These are phyloP conservation scores for Scrobipalpa atriplicella DNA, from an alignment of 2,888 invertebrate species.

Conservation along the genomic window DNA sequence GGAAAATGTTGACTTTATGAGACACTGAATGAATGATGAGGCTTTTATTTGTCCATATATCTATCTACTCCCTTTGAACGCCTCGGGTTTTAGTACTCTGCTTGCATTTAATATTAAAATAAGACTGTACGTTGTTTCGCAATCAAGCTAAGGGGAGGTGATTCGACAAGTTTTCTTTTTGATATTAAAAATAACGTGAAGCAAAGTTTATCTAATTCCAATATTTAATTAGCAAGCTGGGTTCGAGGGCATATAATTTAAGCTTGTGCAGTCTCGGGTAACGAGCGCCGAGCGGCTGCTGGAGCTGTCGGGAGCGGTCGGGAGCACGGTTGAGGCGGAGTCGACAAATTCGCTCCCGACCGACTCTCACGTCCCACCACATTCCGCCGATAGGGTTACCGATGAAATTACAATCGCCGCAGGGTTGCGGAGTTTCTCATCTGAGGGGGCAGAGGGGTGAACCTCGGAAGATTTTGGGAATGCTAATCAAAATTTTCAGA, in stretches of 20 bases:
- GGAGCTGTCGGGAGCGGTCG: neutral
- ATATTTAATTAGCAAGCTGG: constrained; percentile 8
- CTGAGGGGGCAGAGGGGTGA: neutral
- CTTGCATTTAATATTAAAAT: constrained; percentile 34
- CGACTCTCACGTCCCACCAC: neutral
- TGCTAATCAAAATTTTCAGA: constrained; percentile 10
- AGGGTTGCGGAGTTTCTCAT: neutral
- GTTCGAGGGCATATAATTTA: constrained; percentile 4
- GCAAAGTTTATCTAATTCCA: neutral
- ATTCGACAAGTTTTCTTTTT: neutral
- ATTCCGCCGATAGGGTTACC: constrained; percentile 14
- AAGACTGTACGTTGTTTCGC: constrained; percentile 15
- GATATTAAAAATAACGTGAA: neutral
- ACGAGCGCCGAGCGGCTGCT: neutral
- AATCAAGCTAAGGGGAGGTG: neutral
- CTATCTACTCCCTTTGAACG: constrained; percentile 9
- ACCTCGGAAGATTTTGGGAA: neutral
- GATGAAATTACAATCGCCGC: constrained; percentile 5
- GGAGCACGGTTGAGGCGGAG: constrained; percentile 19
- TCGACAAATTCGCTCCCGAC: neutral
- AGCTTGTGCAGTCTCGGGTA: constrained; percentile 7
- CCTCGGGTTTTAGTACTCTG: constrained; percentile 19
- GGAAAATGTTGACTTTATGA: constrained; percentile 55
- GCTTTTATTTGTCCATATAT: constrained; percentile 37
- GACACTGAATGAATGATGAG: constrained; percentile 52